These are phyloP conservation scores for Rostratula benghalensis DNA, from an alignment of 2,113 vertebrate species.

Conservation along the genomic window DNA sequence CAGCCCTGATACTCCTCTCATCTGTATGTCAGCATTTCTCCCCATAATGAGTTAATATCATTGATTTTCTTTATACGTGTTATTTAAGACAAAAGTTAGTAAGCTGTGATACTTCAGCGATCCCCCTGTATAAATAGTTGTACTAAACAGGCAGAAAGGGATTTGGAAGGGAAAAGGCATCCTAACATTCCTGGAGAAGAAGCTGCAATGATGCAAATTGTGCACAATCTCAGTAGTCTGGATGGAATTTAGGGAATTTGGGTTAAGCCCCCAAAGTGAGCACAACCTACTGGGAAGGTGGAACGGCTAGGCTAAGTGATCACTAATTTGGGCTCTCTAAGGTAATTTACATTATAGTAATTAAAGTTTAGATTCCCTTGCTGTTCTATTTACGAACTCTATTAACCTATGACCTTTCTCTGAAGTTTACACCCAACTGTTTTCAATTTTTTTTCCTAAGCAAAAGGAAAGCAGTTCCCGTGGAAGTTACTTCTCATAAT, in stretches of 20 bases:
- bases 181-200: background rate
- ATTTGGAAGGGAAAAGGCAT: background rate
- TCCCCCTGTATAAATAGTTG: background rate
- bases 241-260: conserved; percentile 49
- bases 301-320: conserved; percentile 34
- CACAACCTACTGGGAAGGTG: conserved; percentile 36
- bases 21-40: background rate
- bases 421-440: conserved; percentile 49
- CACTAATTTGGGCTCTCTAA: conserved; percentile 57
- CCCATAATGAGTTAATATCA: background rate
- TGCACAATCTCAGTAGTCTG: background rate
- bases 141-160: background rate
- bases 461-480: conserved; percentile 21
- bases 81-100: background rate
- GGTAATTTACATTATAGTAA: conserved; percentile 57
- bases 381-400: conserved; percentile 53
- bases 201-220: background rate
- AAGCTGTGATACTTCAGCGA: background rate
- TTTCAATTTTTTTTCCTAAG: conserved; percentile 7
- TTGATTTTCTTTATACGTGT: background rate
- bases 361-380: conserved; percentile 58
- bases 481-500: conserved; percentile 30
- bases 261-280: conserved; percentile 40
- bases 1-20: background rate
- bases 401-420: conserved; percentile 56